These are phyloP conservation scores for Liparis tanakae DNA, from an alignment of 2,797 vertebrate genomes.

Conservation along the genomic window DNA sequence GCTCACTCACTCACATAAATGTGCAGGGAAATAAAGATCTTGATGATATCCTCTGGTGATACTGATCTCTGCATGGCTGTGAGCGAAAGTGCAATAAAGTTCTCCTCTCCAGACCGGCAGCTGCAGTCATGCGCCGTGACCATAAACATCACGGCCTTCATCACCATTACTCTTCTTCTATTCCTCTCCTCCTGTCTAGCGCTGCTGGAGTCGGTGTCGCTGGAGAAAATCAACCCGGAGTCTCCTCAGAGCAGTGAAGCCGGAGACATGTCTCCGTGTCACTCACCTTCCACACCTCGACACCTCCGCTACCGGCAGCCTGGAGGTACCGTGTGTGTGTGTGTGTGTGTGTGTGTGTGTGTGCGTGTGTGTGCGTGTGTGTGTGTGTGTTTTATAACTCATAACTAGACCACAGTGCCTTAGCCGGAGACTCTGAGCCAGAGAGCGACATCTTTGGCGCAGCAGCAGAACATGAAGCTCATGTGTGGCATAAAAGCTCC, in stretches of 20 bases:
- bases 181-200: constrained; percentile 76
- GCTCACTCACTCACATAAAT: not conserved
- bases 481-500: not conserved
- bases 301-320: constrained; percentile 93
- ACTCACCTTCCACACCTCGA: constrained; percentile 93
- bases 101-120: constrained; percentile 9
- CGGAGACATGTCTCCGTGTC: constrained; percentile 90
- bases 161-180: not conserved
- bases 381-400: constrained; percentile 40
- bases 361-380: constrained; percentile 15
- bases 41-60: not conserved
- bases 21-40: not conserved
- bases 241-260: constrained; percentile 85
- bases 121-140: constrained; percentile 10
- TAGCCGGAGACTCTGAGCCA: constrained; percentile 11
- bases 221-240: constrained; percentile 89
- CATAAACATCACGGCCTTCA: not conserved
- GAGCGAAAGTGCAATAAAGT: constrained; percentile 3
- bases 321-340: constrained; percentile 83
- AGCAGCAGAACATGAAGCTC: constrained; percentile 24
- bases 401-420: constrained; percentile 12
- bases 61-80: constrained; percentile 1
- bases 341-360: constrained; percentile 14
- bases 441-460: constrained; percentile 19
- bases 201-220: constrained; percentile 89